Evolutionary conservation across 2,797 vertebrate genomes (phyloP), one percentile per base, ranked within the genome.

Genomic region (Melanotaenia parkinsoni): DNA sequence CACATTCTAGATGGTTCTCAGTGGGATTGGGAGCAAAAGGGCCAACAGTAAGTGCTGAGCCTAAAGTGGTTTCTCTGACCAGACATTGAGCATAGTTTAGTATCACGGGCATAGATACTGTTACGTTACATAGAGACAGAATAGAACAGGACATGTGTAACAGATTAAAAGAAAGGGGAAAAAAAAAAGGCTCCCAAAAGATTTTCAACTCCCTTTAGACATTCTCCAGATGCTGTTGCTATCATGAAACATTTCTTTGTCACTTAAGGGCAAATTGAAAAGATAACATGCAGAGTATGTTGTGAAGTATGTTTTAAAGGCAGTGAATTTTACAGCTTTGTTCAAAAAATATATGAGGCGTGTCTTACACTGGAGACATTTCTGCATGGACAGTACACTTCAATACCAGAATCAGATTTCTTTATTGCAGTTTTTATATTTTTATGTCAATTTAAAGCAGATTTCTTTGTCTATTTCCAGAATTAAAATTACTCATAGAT

Each of bases 321-420:
- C n/a, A 63, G 12, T 26, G 0, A 62, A 63, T 51, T 72, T 66
- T 30, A 60, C 8, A 56, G 59, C 3, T 83, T 67, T 71, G 18
- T 65, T 76, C 1, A 33, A 20, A 57, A 61, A 60, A 45, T 43
- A 68, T 50, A 51, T 61, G 5, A 67, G 47, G 16, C 58, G 74
- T 80, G 82, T 91, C 82, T 89, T 83, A 93, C 92, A 94, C 92
- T 94, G 92, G 92, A 93, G 86, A 74, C 37, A 79, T 54, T 80
- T 82, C 67, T 76, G 66, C 58, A 51, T 81, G 35, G 22, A 70
- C 20, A 72, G 38, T 51, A 66, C 30, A 59, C 35, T 79, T 82
- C 86, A 50, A 73, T 74, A 74, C 3, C 67, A 75, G 60, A 80
- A 63, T 73, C 12, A 16, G 16, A 76, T 58, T 63, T 63, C 35